Percentiles rank a stretch among this genome's conserved stretches.
These are phyloP conservation scores for Speoplatyrhinus poulsoni DNA, from an alignment of 2,113 vertebrate species.

Conservation along the genomic window DNA sequence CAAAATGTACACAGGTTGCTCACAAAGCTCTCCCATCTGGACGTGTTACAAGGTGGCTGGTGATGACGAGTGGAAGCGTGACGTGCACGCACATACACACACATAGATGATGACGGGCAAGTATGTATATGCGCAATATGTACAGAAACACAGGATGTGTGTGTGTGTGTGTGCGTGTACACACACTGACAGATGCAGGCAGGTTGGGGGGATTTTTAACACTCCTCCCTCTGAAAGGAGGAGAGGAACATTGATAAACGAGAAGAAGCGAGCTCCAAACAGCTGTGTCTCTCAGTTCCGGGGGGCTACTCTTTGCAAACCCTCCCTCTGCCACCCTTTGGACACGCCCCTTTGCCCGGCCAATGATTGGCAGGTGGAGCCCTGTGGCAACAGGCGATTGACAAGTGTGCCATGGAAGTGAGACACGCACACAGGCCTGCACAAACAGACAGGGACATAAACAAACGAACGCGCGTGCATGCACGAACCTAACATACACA, in stretches of 20 bases:
- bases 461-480: not conserved
- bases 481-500: not conserved
- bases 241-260: constrained; percentile 19
- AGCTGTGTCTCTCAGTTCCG: constrained; percentile 51
- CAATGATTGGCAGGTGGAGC: constrained; percentile 36
- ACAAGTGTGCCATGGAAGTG: constrained; percentile 31
- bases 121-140: not conserved
- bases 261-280: constrained; percentile 27
- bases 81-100: constrained; percentile 22
- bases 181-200: constrained; percentile 23
- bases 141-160: too few relatives aligned
- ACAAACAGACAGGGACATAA: not conserved
- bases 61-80: not conserved
- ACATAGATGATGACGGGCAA: not conserved
- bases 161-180: constrained; percentile 3
- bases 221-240: constrained; percentile 13
- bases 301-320: constrained; percentile 29
- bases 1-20: constrained; percentile 20
- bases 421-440: not conserved
- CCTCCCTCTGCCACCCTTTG: constrained; percentile 16
- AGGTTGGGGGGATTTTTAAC: constrained; percentile 26
- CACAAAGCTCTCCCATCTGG: constrained; percentile 33
- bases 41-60: constrained; percentile 8
- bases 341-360: constrained; percentile 37
- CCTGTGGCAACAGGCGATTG: constrained; percentile 44